Evolutionary conservation across 1,140 invertebrate genomes (phyloP).

Genomic region (Diorhabda sublineata): DNA sequence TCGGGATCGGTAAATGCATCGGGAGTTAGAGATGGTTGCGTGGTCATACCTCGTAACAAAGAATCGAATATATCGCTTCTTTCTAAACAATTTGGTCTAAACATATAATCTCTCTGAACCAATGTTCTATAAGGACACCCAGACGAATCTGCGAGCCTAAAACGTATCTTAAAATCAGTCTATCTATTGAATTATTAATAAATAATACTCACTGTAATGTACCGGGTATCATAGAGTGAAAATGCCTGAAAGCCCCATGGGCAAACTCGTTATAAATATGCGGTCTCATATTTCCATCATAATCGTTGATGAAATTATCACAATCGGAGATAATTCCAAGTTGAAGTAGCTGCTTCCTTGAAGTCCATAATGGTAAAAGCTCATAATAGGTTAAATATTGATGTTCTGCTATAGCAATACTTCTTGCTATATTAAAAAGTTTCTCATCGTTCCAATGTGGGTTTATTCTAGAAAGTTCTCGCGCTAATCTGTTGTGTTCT

Average conservation of each 20-base stretch:
- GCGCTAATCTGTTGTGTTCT: conserved; percentile 87
- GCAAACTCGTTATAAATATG: conserved; percentile 80
- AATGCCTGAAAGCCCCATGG: conserved; percentile 81
- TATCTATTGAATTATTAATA: neutral
- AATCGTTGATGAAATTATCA: conserved; percentile 73
- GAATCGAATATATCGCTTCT: conserved; percentile 66
- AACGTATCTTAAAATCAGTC: neutral
- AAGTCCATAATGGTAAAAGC: conserved; percentile 77
- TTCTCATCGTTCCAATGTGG: conserved; percentile 84
- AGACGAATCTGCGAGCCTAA: neutral
- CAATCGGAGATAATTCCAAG: conserved; percentile 65
- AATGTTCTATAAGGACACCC: neutral
- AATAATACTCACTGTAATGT: conserved; percentile 63
- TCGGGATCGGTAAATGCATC: conserved; percentile 70
- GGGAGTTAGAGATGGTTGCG: conserved; percentile 63
- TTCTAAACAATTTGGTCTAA: conserved; percentile 63
- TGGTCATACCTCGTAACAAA: conserved; percentile 66
- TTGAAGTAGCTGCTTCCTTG: conserved; percentile 61
- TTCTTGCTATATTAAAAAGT: conserved; percentile 79
- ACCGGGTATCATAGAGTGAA: conserved; percentile 79
- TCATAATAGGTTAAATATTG: conserved; percentile 84
- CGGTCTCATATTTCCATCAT: conserved; percentile 74
- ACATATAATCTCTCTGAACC: conserved; percentile 64
- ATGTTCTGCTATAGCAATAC: conserved; percentile 71
- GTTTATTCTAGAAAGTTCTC: conserved; percentile 67